Percentiles rank a stretch among this genome's conserved stretches.
Evolutionary conservation across 2,113 vertebrate species (phyloP).

Genomic region (Pelodiscus sinensis): DNA sequence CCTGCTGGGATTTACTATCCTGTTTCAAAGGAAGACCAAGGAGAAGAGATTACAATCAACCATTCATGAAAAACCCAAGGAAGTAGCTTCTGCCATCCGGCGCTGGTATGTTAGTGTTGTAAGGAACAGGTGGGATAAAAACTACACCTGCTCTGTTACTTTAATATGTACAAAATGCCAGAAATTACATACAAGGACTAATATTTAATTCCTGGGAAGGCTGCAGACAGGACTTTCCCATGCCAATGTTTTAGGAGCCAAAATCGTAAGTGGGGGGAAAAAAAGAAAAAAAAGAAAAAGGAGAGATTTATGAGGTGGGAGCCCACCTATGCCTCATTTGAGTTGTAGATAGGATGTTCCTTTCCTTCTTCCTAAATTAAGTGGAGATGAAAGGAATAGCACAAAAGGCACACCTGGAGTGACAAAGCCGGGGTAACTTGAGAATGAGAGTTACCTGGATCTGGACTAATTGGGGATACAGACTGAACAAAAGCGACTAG

Average conservation of each 20-base stretch:
- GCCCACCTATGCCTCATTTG: not conserved
- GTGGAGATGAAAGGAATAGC: not conserved
- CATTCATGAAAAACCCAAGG: not conserved
- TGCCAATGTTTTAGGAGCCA: not conserved
- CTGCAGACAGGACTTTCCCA: not conserved
- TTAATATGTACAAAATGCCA: not conserved
- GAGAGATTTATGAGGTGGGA: not conserved
- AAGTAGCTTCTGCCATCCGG: not conserved
- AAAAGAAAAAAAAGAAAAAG: not conserved
- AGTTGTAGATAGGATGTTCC: not conserved
- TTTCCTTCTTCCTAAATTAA: conserved; percentile 1
- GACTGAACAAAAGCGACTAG: no score
- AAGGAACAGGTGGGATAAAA: not conserved
- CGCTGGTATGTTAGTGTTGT: not conserved
- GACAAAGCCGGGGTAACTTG: not conserved
- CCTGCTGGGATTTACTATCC: not conserved
- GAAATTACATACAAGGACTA: not conserved
- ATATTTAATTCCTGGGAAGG: not conserved
- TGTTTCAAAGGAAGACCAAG: not conserved
- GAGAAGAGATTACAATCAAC: not conserved
- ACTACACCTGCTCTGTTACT: not conserved
- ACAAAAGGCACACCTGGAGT: not conserved
- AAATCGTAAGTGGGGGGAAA: not conserved
- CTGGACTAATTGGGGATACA: not conserved
- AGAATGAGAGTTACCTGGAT: not conserved